Percentiles rank a stretch among this genome's conserved stretches.
Conservation (phyloP, 1,140 invertebrate genomes). For the Zelostemma sp. region DNA sequence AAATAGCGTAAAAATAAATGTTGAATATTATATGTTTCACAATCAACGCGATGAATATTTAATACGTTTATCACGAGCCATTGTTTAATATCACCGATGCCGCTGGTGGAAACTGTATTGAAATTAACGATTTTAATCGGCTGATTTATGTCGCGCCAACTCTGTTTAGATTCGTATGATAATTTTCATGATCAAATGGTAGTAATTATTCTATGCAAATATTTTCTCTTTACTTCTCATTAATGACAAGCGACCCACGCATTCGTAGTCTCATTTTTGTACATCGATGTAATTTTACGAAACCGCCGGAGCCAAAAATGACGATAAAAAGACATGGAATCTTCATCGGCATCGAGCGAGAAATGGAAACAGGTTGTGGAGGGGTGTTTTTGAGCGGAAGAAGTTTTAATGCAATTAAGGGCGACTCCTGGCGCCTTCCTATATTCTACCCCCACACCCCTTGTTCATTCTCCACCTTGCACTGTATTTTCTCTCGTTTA, state of each 20-base stretch:
- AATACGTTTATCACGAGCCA: conserved; percentile 43
- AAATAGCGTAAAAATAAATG: conserved; percentile 9
- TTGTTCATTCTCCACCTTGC: conserved; percentile 9
- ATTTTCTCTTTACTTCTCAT: conserved; percentile 51
- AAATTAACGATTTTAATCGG: conserved; percentile 52
- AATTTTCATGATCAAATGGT: conserved; percentile 50
- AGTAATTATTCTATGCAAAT: conserved; percentile 51
- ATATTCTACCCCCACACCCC: conserved; percentile 22
- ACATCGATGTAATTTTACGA: too few species aligned
- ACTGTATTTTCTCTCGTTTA: conserved; percentile 22
- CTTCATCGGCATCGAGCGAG: conserved; percentile 29
- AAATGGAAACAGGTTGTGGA: conserved; percentile 43
- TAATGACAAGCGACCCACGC: conserved; percentile 39
- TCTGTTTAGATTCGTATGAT: conserved; percentile 51
- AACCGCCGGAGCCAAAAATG: too few species aligned
- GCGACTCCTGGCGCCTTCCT: conserved; percentile 45
- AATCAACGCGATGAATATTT: conserved; percentile 44
- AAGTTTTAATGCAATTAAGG: conserved; percentile 52
- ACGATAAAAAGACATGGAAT: conserved; percentile 16
- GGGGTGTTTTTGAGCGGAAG: conserved; percentile 49
- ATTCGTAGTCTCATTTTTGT: too few species aligned
- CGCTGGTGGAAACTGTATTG: conserved; percentile 43
- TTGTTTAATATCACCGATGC: conserved; percentile 43
- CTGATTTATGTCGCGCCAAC: conserved; percentile 46
- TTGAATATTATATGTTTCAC: conserved; percentile 17